phyloP scores from a whole-genome alignment of 2,113 vertebrate genomes.

The Callocephalon fimbriatum region DNA sequence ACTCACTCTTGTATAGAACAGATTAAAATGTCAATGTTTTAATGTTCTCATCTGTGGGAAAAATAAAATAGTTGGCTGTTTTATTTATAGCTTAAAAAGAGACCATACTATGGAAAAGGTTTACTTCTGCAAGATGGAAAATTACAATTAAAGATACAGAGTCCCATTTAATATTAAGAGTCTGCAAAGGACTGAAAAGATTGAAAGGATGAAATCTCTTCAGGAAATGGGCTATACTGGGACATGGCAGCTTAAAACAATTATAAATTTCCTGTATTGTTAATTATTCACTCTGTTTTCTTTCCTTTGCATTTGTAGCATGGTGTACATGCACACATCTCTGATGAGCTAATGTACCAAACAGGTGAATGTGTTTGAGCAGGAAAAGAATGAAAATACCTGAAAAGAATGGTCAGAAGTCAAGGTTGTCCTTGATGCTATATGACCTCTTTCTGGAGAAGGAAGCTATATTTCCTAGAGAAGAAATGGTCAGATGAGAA shows the following conservation, averaged over 20 bases:
- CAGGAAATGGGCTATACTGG: neutral
- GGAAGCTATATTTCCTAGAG: neutral
- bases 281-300: too few species aligned
- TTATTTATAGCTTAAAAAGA: too few species aligned
- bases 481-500: neutral
- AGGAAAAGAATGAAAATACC: neutral
- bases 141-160: slow-evolving; percentile 67
- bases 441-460: neutral
- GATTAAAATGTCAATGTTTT: too few species aligned
- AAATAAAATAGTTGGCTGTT: too few species aligned
- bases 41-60: too few species aligned
- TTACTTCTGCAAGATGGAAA: slow-evolving; percentile 62
- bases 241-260: neutral
- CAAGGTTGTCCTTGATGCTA: neutral
- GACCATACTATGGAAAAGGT: slow-evolving; percentile 60
- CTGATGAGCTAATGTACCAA: neutral
- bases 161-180: slow-evolving; percentile 31
- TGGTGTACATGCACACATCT: too few species aligned
- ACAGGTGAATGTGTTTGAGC: neutral
- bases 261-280: too few species aligned
- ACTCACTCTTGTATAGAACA: too few species aligned
- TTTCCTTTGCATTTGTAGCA: too few species aligned
- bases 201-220: neutral
- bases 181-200: neutral
- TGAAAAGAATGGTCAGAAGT: neutral